These are phyloP conservation scores for Platanista minor DNA, from an alignment of 2,113 vertebrate genomes.

Conservation along the genomic window DNA sequence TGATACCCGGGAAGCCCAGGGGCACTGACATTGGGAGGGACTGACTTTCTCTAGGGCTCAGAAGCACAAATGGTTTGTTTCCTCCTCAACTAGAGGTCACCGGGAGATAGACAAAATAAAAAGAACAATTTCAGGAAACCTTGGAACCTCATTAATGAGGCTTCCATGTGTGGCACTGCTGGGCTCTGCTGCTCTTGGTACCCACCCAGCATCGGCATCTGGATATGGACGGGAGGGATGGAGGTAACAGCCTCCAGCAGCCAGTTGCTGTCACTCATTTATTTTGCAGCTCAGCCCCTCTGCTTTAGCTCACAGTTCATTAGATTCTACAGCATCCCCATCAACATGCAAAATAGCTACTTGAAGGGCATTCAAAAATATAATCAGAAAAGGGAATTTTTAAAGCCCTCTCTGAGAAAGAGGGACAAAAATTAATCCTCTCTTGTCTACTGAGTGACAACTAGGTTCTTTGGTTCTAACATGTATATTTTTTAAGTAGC, in stretches of 20 bases:
- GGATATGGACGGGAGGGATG: not conserved
- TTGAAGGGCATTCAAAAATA: conserved; percentile 75
- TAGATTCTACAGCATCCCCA: conserved; percentile 60
- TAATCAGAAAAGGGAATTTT: conserved; percentile 58
- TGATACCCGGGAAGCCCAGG: not conserved
- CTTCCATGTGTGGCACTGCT: not conserved
- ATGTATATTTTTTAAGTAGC: conserved; percentile 5
- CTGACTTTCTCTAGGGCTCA: not conserved
- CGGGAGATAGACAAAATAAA: conserved; percentile 37
- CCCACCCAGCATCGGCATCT: not conserved
- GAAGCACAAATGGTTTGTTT: conserved; percentile 27
- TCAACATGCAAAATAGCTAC: conserved; percentile 71
- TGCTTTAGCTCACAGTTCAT: conserved; percentile 67
- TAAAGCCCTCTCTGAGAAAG: conserved; percentile 35
- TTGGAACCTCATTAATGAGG: conserved; percentile 54
- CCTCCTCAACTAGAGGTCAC: conserved; percentile 60
- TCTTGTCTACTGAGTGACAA: conserved; percentile 45
- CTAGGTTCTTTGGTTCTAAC: conserved; percentile 52
- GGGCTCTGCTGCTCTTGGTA: not conserved
- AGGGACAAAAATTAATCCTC: conserved; percentile 59
- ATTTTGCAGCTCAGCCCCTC: conserved; percentile 54
- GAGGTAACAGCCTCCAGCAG: conserved; percentile 44
- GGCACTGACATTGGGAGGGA: not conserved
- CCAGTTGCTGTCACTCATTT: conserved; percentile 35
- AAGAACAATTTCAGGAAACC: conserved; percentile 38